Evolutionary conservation across 2,888 invertebrate species (phyloP).

Genomic region (Andricus quercusramuli): DNA sequence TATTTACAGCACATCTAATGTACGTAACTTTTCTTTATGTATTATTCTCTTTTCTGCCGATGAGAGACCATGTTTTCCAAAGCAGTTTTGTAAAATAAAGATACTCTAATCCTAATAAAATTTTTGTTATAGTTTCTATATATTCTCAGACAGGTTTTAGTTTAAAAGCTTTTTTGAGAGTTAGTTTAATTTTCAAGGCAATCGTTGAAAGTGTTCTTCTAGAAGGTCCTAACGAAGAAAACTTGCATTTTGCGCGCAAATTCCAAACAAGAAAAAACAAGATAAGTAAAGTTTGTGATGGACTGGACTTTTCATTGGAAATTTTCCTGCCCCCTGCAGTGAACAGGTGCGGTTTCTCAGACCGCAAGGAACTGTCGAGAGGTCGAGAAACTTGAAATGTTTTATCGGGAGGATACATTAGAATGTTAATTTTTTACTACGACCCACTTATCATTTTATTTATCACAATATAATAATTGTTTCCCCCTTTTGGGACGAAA

Average conservation of each 20-base stretch:
- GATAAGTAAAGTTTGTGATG: slow-evolving; percentile 12
- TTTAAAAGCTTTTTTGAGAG: neutral
- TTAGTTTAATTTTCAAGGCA: neutral
- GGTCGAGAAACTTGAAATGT: slow-evolving; percentile 24
- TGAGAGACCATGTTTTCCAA: neutral
- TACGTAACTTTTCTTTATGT: slow-evolving; percentile 36
- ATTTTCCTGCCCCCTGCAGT: slow-evolving; percentile 29
- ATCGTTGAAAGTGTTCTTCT: neutral
- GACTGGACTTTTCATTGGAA: slow-evolving; percentile 29
- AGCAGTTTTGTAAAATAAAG: neutral
- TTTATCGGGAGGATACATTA: slow-evolving; percentile 11
- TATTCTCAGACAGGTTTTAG: neutral
- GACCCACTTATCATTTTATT: neutral
- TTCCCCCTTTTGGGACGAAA: too few species aligned
- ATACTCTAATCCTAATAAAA: neutral
- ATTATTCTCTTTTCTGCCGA: slow-evolving; percentile 21
- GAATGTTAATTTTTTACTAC: neutral
- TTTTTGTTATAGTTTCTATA: neutral
- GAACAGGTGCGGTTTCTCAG: slow-evolving; percentile 34
- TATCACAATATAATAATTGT: neutral
- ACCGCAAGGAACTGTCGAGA: slow-evolving; percentile 25
- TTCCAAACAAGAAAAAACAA: neutral
- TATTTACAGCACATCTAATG: slow-evolving; percentile 38
- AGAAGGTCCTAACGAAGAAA: neutral
- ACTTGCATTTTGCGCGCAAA: slow-evolving; percentile 1